Conservation (phyloP, 92 coral and sea anemone genomes). For the Zoanthus sociatus region DNA sequence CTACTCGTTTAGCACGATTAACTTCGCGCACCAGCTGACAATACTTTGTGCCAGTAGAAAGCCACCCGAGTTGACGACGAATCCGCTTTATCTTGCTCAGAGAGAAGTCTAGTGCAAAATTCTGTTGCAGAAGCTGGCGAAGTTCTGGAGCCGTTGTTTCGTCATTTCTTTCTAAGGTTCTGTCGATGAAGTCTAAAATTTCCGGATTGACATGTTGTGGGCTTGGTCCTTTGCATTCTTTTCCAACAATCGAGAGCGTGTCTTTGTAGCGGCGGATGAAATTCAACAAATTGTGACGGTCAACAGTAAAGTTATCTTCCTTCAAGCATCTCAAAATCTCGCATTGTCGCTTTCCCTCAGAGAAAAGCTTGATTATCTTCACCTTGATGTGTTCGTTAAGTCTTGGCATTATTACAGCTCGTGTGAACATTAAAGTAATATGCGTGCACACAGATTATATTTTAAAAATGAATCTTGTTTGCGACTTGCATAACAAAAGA, state of each 20-base stretch:
- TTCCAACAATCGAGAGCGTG: constrained; percentile 32
- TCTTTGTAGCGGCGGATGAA: constrained; percentile 33
- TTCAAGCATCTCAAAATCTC: constrained; percentile 39
- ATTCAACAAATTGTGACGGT: constrained; percentile 24
- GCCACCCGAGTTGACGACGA: constrained; percentile 34
- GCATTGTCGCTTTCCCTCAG: constrained; percentile 27
- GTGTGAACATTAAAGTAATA: not conserved
- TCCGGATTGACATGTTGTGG: not conserved
- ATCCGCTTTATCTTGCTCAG: constrained; percentile 27
- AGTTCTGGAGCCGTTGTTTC: constrained; percentile 12
- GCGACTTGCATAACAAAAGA: not conserved
- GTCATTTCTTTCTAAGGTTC: constrained; percentile 3
- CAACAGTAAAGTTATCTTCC: constrained; percentile 39
- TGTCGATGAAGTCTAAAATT: constrained; percentile 10
- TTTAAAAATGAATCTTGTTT: not conserved
- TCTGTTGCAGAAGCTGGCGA: constrained; percentile 6
- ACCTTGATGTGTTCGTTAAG: constrained; percentile 1
- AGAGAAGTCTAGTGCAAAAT: constrained; percentile 35
- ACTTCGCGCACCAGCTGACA: constrained; percentile 53
- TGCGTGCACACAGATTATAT: not conserved
- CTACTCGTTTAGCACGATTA: constrained; percentile 36
- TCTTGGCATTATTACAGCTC: constrained; percentile 8
- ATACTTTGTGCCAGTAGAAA: constrained; percentile 43
- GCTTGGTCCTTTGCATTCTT: constrained; percentile 11
- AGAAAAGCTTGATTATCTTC: constrained; percentile 4